Evolutionary conservation across 2,888 invertebrate species (phyloP), one percentile per base, ranked within the genome.

Genomic region (Frankliniella intonsa): DNA sequence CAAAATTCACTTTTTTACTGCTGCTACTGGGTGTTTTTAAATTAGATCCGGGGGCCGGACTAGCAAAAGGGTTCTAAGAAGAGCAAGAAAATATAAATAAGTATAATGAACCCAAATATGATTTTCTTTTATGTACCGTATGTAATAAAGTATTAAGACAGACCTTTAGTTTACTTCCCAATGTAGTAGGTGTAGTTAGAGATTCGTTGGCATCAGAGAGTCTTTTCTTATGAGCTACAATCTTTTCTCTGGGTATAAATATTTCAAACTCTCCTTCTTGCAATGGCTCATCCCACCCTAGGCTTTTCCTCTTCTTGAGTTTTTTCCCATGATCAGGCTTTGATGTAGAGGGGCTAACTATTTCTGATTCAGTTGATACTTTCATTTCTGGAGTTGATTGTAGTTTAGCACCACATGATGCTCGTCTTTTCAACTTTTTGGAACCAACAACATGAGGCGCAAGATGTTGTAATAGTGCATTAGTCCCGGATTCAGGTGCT

Each of bases 1-100:
- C 83, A 83, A 85, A 85, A 82, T 83, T 83, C 14, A 96, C 95
- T 83, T 94, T 95, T 38, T 89, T 89, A 10, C 85, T 84, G 82
- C 85, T 86, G 10, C 69, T 76, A 22, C 84, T 82, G 81, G 82
- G 83, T 81, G 82, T 80, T 80, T 22, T 84, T 50, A 69, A 14
- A 9, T 76, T 79, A 12, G 65, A 80, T 62, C 49, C 62, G 11
- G 50, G 80, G n/a, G 80, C 49, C 25, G 50, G 27, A 1, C 50
- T 80, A 51, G 82, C 65, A 62, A 69, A 80, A 8, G 69, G 65
- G 38, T 80, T 79, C 69, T 76, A 9, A 0, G 2, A 25, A 14
- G 19, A 14, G 5, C 25, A 76, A 12, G 11, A 76, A 76, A 25
- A 69, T 22, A 10, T 76, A 25, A 76, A 2, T 76, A 25, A 76